phyloP scores from a whole-genome alignment of 2,113 vertebrate genomes.

The Thamnaconus septentrionalis region DNA sequence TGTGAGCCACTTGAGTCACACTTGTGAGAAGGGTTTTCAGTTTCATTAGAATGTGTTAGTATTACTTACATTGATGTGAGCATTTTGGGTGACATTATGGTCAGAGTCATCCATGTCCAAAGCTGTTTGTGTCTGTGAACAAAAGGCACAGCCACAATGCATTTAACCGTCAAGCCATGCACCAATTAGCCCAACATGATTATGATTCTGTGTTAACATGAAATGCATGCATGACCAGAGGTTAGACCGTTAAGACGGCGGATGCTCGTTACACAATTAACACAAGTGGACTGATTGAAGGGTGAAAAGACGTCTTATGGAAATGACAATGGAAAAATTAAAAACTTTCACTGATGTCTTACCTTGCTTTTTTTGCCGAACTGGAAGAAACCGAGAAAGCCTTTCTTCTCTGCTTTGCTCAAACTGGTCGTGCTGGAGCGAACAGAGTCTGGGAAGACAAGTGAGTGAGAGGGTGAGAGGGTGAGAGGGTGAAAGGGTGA shows the following conservation, averaged over 20 bases:
- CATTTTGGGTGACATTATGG: conserved; percentile 56
- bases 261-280: too few relatives aligned
- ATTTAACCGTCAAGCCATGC: conserved; percentile 49
- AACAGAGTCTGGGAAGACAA: conserved; percentile 75
- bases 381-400: conserved; percentile 86
- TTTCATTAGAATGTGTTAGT: conserved; percentile 35
- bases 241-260: conserved; percentile 2
- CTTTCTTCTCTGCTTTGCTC: conserved; percentile 81
- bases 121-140: conserved; percentile 71
- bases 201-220: neutral
- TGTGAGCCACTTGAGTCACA: neutral
- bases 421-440: conserved; percentile 75
- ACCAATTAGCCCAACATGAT: too few relatives aligned
- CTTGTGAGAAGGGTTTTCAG: neutral
- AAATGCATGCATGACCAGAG: conserved; percentile 9
- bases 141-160: conserved; percentile 64
- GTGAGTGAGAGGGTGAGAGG: neutral
- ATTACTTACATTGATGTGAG: conserved; percentile 71
- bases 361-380: conserved; percentile 91
- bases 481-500: neutral
- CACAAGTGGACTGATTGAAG: too few relatives aligned
- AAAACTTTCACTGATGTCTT: conserved; percentile 29
- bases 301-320: neutral
- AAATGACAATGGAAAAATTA: neutral
- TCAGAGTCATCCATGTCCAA: conserved; percentile 68